Conservation (phyloP, 2,888 invertebrate genomes). For the Eupithecia abbreviata region DNA sequence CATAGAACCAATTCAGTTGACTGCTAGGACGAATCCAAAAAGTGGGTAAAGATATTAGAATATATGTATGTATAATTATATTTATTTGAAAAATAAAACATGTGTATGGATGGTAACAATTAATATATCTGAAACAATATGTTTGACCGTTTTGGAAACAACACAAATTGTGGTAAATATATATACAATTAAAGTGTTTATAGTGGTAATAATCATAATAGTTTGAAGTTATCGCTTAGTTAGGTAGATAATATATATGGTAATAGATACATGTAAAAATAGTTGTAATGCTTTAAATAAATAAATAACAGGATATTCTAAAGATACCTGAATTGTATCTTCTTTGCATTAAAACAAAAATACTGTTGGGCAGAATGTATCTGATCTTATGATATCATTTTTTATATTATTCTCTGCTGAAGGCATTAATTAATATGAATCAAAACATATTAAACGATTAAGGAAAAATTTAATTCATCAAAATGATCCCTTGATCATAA, state of each 20-base stretch:
- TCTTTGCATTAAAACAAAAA: background rate
- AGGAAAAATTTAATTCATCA: background rate
- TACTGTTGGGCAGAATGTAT: background rate
- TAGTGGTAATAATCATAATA: background rate
- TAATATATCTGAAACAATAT: background rate
- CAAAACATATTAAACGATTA: background rate
- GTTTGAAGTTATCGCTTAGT: background rate
- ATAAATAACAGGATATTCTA: no score
- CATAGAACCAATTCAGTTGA: background rate
- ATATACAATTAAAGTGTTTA: background rate
- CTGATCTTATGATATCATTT: background rate
- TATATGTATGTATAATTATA: no score
- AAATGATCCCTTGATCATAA: background rate
- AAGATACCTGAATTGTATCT: no score
- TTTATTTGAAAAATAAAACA: background rate
- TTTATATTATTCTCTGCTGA: no score
- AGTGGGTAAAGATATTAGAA: background rate
- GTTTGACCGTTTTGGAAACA: background rate
- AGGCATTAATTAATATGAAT: background rate
- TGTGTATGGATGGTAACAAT: background rate
- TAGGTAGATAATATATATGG: background rate
- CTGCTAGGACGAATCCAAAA: background rate
- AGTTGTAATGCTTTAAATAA: no score
- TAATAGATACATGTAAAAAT: no score
- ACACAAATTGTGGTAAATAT: background rate